phyloP scores from a whole-genome alignment of 2,113 vertebrate genomes.

The Erythrolamprus reginae region DNA sequence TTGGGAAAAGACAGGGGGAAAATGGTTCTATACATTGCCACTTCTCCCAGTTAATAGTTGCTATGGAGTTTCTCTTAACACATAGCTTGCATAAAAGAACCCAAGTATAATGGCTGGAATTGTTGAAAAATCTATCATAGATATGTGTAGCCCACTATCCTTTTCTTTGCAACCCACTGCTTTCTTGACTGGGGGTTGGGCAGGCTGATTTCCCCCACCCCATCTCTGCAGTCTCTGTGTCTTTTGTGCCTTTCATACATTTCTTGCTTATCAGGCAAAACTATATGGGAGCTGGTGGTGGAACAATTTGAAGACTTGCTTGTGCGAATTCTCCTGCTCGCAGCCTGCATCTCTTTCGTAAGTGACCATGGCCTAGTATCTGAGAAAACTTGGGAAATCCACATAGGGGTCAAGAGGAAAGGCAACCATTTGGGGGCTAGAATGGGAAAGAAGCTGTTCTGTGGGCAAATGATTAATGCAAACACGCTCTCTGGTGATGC shows the following conservation, averaged over 20 bases:
- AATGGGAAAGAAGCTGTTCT: not conserved
- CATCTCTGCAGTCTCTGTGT: not conserved
- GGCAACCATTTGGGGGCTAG: not conserved
- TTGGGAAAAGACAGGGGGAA: not conserved
- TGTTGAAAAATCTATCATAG: not conserved
- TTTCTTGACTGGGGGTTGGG: not conserved
- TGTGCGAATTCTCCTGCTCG: constrained; percentile 86
- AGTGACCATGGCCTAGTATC: constrained; percentile 24
- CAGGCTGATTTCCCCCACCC: too few relatives aligned
- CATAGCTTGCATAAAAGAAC: not conserved
- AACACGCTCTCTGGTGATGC: not conserved
- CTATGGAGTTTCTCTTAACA: not conserved
- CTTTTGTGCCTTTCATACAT: constrained; percentile 17
- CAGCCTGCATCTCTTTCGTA: constrained; percentile 86
- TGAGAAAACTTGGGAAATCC: not conserved
- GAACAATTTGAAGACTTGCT: constrained; percentile 92
- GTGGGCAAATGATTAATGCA: not conserved
- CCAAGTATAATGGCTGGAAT: not conserved
- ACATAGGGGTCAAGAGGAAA: not conserved
- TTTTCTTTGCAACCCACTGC: not conserved
- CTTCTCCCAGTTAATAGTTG: not conserved
- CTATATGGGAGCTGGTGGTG: constrained; percentile 83
- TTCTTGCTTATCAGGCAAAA: constrained; percentile 71
- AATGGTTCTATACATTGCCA: not conserved
- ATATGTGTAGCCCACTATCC: not conserved